These are phyloP conservation scores for Sinonovacula constricta DNA, from an alignment of 1,140 invertebrate species.

Conservation along the genomic window DNA sequence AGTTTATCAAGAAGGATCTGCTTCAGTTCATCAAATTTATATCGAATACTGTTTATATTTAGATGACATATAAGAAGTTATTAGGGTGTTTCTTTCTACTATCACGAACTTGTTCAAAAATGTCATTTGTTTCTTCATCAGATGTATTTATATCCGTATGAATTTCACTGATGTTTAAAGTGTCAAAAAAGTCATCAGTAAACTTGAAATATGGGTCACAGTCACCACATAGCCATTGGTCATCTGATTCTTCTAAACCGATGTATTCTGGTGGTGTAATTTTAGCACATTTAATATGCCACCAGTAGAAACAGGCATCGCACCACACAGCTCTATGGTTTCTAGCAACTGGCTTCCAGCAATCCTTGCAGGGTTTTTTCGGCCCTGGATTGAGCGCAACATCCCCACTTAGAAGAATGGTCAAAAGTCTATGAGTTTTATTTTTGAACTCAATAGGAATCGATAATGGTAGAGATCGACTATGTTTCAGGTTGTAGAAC, in stretches of 20 bases:
- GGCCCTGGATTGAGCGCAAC: slow-evolving; percentile 5
- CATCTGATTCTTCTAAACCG: too few species aligned
- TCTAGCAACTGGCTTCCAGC: slow-evolving; percentile 3
- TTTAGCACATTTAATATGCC: slow-evolving; percentile 30
- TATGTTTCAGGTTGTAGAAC: too few species aligned
- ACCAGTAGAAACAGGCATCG: slow-evolving; percentile 6
- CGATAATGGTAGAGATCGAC: too few species aligned
- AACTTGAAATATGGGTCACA: neutral
- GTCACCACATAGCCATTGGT: neutral
- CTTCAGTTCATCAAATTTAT: slow-evolving; percentile 30
- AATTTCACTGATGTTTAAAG: neutral
- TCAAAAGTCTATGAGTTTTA: too few species aligned
- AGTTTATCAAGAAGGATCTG: slow-evolving; percentile 20
- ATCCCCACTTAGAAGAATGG: too few species aligned
- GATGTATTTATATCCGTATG: neutral
- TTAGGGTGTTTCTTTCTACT: slow-evolving; percentile 22
- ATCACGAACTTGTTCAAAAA: neutral
- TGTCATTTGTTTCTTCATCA: neutral
- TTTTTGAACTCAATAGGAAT: too few species aligned
- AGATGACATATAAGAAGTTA: slow-evolving; percentile 22
- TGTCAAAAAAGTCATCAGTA: neutral
- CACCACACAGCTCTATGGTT: slow-evolving; percentile 1
- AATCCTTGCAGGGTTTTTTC: neutral
- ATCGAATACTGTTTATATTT: slow-evolving; percentile 49
- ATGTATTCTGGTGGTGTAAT: too few species aligned